phyloP scores from a whole-genome alignment of 2,888 invertebrate species.

The Eristalinus aeneus region DNA sequence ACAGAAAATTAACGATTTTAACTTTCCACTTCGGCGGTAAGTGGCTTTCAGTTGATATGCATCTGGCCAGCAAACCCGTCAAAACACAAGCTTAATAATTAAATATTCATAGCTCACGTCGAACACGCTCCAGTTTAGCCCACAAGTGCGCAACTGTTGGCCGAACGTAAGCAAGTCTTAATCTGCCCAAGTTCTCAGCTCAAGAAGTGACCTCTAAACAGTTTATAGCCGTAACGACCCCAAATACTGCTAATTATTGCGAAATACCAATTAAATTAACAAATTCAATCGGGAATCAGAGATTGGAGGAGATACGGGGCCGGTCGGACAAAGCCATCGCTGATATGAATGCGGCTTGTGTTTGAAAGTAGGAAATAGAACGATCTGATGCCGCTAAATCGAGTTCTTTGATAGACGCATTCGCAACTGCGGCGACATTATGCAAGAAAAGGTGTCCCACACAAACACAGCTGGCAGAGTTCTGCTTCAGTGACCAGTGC shows the following conservation, averaged over 20 bases:
- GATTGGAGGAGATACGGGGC: background rate
- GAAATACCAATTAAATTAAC: background rate
- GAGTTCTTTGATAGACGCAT: background rate
- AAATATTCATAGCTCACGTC: constrained; percentile 14
- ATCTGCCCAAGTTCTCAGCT: too few species aligned
- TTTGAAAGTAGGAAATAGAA: constrained; percentile 20
- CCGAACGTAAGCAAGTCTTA: background rate
- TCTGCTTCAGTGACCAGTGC: constrained; percentile 30
- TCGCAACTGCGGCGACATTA: background rate
- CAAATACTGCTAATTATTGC: constrained; percentile 15
- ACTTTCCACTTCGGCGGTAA: background rate
- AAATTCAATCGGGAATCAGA: background rate
- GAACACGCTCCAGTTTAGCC: background rate
- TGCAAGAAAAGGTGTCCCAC: background rate
- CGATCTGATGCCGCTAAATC: background rate
- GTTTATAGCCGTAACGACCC: constrained; percentile 2
- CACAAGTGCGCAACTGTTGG: background rate
- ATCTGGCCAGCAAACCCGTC: background rate
- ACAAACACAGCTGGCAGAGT: background rate
- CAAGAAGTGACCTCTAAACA: background rate
- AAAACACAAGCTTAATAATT: background rate
- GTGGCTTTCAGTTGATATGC: background rate
- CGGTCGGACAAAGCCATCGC: background rate
- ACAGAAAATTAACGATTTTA: background rate
- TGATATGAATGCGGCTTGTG: background rate